phyloP scores from a whole-genome alignment of 2,888 invertebrate species.

The Leistus spinibarbis region DNA sequence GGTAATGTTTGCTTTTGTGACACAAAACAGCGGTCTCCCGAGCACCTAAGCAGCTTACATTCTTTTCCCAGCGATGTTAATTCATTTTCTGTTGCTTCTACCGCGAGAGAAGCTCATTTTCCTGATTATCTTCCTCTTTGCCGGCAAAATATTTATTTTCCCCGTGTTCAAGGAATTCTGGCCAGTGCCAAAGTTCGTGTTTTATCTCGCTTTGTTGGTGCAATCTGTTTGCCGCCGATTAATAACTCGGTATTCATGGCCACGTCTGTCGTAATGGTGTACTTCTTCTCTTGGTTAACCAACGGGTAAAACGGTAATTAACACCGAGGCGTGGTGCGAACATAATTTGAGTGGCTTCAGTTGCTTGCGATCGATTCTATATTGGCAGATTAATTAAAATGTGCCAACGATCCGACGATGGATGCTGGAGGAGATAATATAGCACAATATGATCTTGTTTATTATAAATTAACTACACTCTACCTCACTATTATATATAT shows the following conservation, averaged over 20 bases:
- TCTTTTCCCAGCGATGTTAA: neutral
- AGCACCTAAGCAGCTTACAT: neutral
- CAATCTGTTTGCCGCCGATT: neutral
- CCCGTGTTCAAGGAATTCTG: neutral
- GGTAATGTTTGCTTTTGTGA: neutral
- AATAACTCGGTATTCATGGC: neutral
- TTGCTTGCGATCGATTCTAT: neutral
- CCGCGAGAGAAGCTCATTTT: neutral
- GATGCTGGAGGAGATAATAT: no score
- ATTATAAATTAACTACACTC: no score
- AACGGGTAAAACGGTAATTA: neutral
- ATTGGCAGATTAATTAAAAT: no score
- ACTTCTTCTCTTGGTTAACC: neutral
- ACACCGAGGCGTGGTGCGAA: no score
- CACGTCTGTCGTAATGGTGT: neutral
- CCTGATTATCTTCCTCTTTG: neutral
- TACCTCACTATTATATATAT: no score
- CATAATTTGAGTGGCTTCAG: neutral
- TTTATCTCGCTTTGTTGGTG: neutral
- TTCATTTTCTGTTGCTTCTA: neutral
- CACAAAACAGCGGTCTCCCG: neutral
- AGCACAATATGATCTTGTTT: no score
- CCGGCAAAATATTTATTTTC: slow-evolving; percentile 7
- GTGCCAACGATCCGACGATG: no score
- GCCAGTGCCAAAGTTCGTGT: neutral